Conservation (phyloP, 2,113 vertebrate genomes). For the Felis chaus region DNA sequence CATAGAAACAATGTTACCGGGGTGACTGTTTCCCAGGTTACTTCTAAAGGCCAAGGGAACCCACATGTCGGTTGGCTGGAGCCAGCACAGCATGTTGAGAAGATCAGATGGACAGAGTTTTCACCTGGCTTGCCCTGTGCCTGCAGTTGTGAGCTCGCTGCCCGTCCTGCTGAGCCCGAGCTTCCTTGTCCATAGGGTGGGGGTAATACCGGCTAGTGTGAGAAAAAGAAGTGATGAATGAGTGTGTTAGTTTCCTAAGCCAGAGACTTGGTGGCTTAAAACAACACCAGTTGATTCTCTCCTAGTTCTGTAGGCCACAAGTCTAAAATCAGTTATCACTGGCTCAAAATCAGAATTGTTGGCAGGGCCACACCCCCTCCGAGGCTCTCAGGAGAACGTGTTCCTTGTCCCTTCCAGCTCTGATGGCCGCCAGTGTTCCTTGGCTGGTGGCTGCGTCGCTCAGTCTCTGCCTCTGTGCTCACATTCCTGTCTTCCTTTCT, state of each 20-base stretch:
- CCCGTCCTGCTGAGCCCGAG: accelerated
- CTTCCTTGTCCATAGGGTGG: neutral
- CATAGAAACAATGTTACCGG: neutral
- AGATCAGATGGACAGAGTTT: too few species aligned
- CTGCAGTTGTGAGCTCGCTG: accelerated
- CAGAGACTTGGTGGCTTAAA: neutral
- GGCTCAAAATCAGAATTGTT: neutral
- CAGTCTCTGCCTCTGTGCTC: accelerated
- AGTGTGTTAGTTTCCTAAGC: neutral
- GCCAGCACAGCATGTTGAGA: neutral
- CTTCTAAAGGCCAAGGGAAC: neutral
- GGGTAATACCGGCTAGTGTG: neutral
- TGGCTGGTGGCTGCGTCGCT: accelerated
- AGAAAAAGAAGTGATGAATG: neutral
- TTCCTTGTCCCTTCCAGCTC: too few species aligned
- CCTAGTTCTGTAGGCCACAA: neutral
- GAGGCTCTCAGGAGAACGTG: neutral
- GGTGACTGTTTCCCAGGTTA: neutral
- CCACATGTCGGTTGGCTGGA: accelerated
- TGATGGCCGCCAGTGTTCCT: accelerated
- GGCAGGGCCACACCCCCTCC: accelerated
- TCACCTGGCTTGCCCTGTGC: neutral
- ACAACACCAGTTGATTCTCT: neutral
- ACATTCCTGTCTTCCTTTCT: neutral
- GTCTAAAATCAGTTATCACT: neutral